These are phyloP conservation scores for Harpalus rubripes DNA, from an alignment of 2,888 invertebrate genomes.

Conservation along the genomic window DNA sequence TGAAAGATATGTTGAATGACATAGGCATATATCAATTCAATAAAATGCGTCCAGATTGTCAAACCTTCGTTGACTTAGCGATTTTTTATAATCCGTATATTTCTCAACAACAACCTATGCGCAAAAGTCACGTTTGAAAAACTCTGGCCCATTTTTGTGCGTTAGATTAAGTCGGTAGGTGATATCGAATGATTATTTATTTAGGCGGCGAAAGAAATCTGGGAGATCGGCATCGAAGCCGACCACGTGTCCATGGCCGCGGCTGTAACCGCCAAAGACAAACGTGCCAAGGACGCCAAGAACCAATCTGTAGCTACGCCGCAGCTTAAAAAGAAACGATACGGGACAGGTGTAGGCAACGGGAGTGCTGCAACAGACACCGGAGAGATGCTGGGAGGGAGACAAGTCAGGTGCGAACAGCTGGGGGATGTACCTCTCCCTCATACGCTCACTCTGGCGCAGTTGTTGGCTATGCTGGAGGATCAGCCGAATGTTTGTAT, in stretches of 20 bases:
- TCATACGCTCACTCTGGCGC: constrained; percentile 75
- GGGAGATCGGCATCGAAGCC: constrained; percentile 77
- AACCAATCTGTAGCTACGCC: constrained; percentile 79
- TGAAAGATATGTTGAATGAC: too few species aligned
- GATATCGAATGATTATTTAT: too few species aligned
- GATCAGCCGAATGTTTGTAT: constrained; percentile 76
- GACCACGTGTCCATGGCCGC: constrained; percentile 87
- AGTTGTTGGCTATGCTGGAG: constrained; percentile 75
- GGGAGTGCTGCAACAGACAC: constrained; percentile 44
- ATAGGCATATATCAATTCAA: too few species aligned
- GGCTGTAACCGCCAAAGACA: constrained; percentile 93
- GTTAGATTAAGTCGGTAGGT: too few species aligned
- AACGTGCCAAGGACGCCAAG: constrained; percentile 90
- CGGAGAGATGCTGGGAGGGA: constrained; percentile 74
- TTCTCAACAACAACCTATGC: too few species aligned
- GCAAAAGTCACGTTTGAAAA: too few species aligned
- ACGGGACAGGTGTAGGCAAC: constrained; percentile 71
- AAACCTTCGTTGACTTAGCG: too few species aligned
- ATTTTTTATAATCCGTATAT: too few species aligned
- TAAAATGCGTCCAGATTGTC: too few species aligned
- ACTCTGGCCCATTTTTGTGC: too few species aligned
- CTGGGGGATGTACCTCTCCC: constrained; percentile 75
- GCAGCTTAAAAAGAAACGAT: constrained; percentile 75
- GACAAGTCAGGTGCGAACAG: constrained; percentile 74
- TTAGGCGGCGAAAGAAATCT: constrained; percentile 72